phyloP scores from a whole-genome alignment of 2,113 vertebrate genomes.

The Vimba vimba region DNA sequence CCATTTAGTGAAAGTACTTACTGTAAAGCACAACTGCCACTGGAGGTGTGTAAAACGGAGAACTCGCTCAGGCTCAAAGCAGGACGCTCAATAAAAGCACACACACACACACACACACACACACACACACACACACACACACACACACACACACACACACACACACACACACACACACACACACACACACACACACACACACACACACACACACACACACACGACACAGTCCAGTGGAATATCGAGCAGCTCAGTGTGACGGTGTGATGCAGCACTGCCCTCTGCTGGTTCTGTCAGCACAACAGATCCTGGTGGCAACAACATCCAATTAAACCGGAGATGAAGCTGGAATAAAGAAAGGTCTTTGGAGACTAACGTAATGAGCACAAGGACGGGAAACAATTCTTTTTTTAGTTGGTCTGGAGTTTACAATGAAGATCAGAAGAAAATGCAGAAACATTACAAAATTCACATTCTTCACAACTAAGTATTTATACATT shows the following conservation, averaged over 20 bases:
- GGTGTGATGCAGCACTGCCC: constrained; percentile 65
- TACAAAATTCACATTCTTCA: background rate
- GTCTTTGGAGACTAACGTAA: background rate
- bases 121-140: background rate
- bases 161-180: background rate
- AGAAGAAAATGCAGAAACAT: background rate
- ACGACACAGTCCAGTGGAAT: constrained; percentile 26
- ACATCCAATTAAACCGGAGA: constrained; percentile 7
- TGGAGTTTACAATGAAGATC: background rate
- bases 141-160: background rate
- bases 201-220: background rate
- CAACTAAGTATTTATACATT: background rate
- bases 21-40: constrained; percentile 46
- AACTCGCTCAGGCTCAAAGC: constrained; percentile 40
- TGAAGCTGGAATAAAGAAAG: background rate
- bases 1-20: constrained; percentile 39
- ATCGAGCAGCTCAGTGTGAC: constrained; percentile 12
- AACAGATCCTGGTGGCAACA: background rate
- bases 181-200: background rate
- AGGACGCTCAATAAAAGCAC: constrained; percentile 38
- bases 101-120: background rate
- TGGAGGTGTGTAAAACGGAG: constrained; percentile 59
- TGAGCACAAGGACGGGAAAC: background rate
- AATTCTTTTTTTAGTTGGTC: background rate
- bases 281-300: constrained; percentile 52